Evolutionary conservation across 2,888 invertebrate species (phyloP).

Genomic region (Drosophila siamana): DNA sequence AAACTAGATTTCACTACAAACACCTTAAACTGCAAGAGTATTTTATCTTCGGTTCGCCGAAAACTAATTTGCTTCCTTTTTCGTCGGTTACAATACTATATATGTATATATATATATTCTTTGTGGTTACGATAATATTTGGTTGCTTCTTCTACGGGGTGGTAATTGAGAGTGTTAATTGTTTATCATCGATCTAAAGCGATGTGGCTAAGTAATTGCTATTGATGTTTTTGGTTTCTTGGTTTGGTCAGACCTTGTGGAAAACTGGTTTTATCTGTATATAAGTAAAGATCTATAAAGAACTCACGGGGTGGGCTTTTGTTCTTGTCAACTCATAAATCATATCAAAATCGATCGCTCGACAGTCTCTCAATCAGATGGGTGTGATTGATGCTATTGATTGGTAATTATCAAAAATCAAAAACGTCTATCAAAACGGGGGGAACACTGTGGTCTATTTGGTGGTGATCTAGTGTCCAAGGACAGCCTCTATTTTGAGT

Average conservation of each 20-base stretch:
- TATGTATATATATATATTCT: background rate
- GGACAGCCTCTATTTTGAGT: background rate
- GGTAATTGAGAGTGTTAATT: background rate
- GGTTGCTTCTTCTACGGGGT: slow-evolving; percentile 33
- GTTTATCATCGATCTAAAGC: slow-evolving; percentile 25
- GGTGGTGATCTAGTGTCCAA: slow-evolving; percentile 1
- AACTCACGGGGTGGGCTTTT: slow-evolving; percentile 42
- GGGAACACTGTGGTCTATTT: slow-evolving; percentile 72
- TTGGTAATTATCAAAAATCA: slow-evolving; percentile 30
- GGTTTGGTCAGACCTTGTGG: slow-evolving; percentile 53
- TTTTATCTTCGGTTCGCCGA: slow-evolving; percentile 7
- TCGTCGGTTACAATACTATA: slow-evolving; percentile 22
- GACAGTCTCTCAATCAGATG: slow-evolving; percentile 53
- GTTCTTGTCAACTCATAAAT: slow-evolving; percentile 22
- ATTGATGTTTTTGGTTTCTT: too few species aligned
- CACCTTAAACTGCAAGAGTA: background rate
- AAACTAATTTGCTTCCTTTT: background rate
- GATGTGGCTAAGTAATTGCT: slow-evolving; percentile 29
- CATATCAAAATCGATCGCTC: slow-evolving; percentile 31
- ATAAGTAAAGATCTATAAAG: slow-evolving; percentile 33
- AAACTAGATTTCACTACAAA: background rate
- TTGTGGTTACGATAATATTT: slow-evolving; percentile 28
- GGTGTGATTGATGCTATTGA: slow-evolving; percentile 9
- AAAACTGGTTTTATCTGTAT: slow-evolving; percentile 32
- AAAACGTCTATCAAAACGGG: slow-evolving; percentile 56